phyloP scores from a whole-genome alignment of 2,113 vertebrate genomes.

The Casuarius casuarius region DNA sequence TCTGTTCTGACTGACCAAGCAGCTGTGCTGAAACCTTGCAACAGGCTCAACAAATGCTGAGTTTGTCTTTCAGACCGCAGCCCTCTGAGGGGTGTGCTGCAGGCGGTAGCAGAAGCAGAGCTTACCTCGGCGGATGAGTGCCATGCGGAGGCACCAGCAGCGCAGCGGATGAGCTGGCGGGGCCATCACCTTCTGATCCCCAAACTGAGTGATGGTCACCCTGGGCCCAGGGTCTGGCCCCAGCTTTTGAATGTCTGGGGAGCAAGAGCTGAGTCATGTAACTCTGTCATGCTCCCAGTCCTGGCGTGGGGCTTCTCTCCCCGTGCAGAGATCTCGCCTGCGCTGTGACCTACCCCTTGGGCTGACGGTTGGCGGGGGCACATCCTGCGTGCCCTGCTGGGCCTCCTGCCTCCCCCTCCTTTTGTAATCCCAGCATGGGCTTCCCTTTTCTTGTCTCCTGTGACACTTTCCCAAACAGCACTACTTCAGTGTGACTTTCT shows the following conservation, averaged over 20 bases:
- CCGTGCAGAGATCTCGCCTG: neutral
- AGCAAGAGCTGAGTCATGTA: neutral
- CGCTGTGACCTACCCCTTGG: neutral
- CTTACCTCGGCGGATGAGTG: rapidly evolving
- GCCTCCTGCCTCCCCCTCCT: neutral
- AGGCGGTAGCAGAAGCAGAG: neutral
- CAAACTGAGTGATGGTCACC: neutral
- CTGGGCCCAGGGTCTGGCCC: neutral
- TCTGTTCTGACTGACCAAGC: neutral
- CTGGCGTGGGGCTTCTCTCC: neutral
- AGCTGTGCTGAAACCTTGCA: neutral
- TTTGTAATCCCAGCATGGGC: neutral
- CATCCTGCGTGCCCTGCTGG: neutral
- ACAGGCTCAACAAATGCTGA: neutral
- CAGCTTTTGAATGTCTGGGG: neutral
- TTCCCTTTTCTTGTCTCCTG: neutral
- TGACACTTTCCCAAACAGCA: neutral
- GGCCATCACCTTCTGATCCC: neutral
- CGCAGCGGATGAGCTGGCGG: neutral
- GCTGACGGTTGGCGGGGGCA: too few relatives aligned
- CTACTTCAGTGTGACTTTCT: neutral
- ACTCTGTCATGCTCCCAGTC: neutral
- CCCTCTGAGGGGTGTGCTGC: neutral
- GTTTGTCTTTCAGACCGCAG: neutral
- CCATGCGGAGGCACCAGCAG: neutral